phyloP scores from a whole-genome alignment of 2,797 vertebrate genomes.

The Hippoglossus hippoglossus region DNA sequence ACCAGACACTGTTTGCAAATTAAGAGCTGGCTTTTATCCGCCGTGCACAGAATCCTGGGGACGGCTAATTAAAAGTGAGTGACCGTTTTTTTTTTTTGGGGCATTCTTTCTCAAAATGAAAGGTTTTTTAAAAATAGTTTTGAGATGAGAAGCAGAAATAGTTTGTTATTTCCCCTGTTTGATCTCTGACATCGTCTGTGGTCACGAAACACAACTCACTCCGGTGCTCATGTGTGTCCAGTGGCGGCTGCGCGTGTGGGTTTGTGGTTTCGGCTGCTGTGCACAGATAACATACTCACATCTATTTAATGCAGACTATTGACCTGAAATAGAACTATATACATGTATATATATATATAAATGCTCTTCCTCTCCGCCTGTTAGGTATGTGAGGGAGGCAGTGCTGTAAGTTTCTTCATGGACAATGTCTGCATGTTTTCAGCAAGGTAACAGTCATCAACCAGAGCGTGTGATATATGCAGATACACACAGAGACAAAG shows the following conservation, averaged over 20 bases:
- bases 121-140: slow-evolving; percentile 21
- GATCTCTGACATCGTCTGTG: slow-evolving; percentile 35
- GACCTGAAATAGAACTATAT: too few species aligned
- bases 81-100: slow-evolving; percentile 54
- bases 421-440: too few species aligned
- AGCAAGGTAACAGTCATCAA: too few species aligned
- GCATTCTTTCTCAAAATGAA: slow-evolving; percentile 42
- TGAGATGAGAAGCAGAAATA: slow-evolving; percentile 20
- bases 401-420: too few species aligned
- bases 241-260: neutral
- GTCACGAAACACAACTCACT: slow-evolving; percentile 4
- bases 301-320: too few species aligned
- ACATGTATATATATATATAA: too few species aligned
- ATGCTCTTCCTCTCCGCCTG: too few species aligned
- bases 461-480: neutral
- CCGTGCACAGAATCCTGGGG: slow-evolving; percentile 59
- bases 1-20: slow-evolving; percentile 62
- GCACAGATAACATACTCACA: too few species aligned
- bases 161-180: slow-evolving; percentile 38
- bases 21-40: slow-evolving; percentile 62
- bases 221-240: neutral
- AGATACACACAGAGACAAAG: slow-evolving; percentile 5
- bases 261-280: neutral
- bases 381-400: too few species aligned
- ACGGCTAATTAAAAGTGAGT: slow-evolving; percentile 70